Base-by-base conservation (phyloP, 2,888 invertebrate species). In the Drosophila pegasa region DNA sequence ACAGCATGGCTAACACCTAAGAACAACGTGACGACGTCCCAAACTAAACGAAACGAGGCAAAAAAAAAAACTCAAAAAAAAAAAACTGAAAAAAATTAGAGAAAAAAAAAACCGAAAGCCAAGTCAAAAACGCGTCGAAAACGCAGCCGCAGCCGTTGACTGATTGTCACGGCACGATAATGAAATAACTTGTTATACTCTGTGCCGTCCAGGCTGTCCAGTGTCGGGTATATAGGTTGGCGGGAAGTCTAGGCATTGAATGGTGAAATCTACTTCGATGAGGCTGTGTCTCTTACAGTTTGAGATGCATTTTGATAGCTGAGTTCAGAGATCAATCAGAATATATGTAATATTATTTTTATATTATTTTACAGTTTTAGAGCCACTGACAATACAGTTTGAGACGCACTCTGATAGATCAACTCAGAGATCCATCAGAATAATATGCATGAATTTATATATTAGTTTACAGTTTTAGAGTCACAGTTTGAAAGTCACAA, bases 1-100 rank as follows among this genome's bases (percentile, higher is more conserved):
- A 82, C 82, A 82, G 82, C 88, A 87, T 87, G 78, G 88, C 88
- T 85, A 82, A 82, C 82, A 82, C 82, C 82, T 76, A 71, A 71
- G 74, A 81, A 85, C 82, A 82, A 82, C 86, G 82, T 82, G 82
- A 87, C 86, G 79, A 87, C 80, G 83, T 67, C 80, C 51, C 51
- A 25, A 74, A 55, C 50, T 35, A 56, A 48, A 66, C 56, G 61
- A 59, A 66, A 45, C 56, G 38, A 38, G 43, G 6, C 25, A 18
- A 29, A 16, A 54, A 27, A 29, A 25, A 31, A 31, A n/a, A n/a
- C n/a, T n/a, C n/a, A n/a, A 35, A 16, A 10, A 43, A 41, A 60
- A 41, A 14, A 20, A 38, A 38, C n/a, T 12, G 27, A 18, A n/a
- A 66, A 55, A 40, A 18, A 45, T 50, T 10, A 16, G 16, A 35